Percentiles rank a stretch among this genome's conserved stretches.
Evolutionary conservation across 2,113 vertebrate species (phyloP).

Genomic region (Sarotherodon lohbergeri): DNA sequence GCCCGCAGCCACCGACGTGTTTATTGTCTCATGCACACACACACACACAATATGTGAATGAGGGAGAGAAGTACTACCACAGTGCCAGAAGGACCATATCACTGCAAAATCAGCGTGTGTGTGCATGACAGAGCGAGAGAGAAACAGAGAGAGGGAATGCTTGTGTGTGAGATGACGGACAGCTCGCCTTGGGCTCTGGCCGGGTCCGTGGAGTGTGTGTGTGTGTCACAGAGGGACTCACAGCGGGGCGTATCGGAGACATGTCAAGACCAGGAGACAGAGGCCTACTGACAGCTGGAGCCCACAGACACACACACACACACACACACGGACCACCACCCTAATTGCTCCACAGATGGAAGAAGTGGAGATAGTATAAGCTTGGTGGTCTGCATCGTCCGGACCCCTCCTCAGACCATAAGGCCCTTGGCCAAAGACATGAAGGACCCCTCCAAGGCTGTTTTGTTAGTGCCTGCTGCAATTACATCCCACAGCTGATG

Average conservation of each 20-base stretch:
- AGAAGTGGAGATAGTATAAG: conserved; percentile 27
- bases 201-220: conserved; percentile 36
- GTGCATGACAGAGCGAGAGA: neutral
- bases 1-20: conserved; percentile 64
- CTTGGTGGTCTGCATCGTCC: conserved; percentile 24
- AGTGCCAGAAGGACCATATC: conserved; percentile 56
- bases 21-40: conserved; percentile 18
- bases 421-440: conserved; percentile 58
- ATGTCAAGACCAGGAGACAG: conserved; percentile 70
- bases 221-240: conserved; percentile 60
- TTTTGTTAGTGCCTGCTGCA: conserved; percentile 66
- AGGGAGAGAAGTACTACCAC: neutral
- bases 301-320: conserved; percentile 25
- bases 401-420: conserved; percentile 40
- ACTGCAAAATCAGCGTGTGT: conserved; percentile 20
- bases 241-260: conserved; percentile 64
- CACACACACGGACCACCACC: conserved; percentile 18
- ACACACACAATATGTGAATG: neutral
- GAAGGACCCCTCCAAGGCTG: conserved; percentile 61
- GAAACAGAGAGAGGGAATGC: neutral
- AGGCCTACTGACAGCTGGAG: conserved; percentile 72
- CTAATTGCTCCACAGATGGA: conserved; percentile 68
- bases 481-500: conserved; percentile 67
- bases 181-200: conserved; percentile 54
- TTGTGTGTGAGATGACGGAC: conserved; percentile 57